A percentile compares a stretch with the other conserved stretches of the same genome.
Evolutionary conservation across 2,888 invertebrate species (phyloP).

Genomic region (Spatulosminthurus flaviceps): DNA sequence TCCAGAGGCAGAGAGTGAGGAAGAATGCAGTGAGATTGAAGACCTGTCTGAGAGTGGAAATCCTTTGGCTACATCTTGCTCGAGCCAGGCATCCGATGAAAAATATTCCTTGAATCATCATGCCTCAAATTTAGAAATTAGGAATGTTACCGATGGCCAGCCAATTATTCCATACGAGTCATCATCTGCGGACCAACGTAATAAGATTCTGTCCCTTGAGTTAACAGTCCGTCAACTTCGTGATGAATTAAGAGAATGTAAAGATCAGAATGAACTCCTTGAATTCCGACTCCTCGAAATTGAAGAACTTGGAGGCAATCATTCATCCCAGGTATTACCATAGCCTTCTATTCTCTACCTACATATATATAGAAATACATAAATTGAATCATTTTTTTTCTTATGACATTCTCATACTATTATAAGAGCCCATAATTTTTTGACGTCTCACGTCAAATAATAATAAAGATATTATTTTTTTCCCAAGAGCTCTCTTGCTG

Average conservation of each 20-base stretch:
- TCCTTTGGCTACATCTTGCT: constrained; percentile 48
- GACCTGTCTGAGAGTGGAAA: constrained; percentile 42
- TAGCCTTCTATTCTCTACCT: background rate
- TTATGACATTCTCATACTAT: background rate
- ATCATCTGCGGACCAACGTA: constrained; percentile 27
- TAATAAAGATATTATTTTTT: too few species aligned
- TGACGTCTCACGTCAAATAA: constrained; percentile 9
- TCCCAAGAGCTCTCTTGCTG: too few species aligned
- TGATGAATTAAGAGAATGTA: constrained; percentile 77
- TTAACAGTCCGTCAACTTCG: constrained; percentile 67
- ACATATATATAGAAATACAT: too few species aligned
- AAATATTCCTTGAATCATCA: constrained; percentile 42
- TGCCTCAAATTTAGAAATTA: constrained; percentile 40
- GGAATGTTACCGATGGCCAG: constrained; percentile 36
- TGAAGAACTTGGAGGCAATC: constrained; percentile 68
- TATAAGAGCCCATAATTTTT: background rate
- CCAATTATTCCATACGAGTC: constrained; percentile 36
- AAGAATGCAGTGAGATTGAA: constrained; percentile 51
- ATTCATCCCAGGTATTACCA: constrained; percentile 39
- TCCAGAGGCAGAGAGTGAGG: constrained; percentile 59
- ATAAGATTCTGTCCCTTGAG: constrained; percentile 57
- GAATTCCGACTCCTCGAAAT: constrained; percentile 82
- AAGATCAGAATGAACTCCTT: constrained; percentile 81
- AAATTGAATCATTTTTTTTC: too few species aligned
- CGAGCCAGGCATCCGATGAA: constrained; percentile 41